Base-by-base conservation (phyloP, 2,113 vertebrate species). In the Orthonyx spaldingii region DNA sequence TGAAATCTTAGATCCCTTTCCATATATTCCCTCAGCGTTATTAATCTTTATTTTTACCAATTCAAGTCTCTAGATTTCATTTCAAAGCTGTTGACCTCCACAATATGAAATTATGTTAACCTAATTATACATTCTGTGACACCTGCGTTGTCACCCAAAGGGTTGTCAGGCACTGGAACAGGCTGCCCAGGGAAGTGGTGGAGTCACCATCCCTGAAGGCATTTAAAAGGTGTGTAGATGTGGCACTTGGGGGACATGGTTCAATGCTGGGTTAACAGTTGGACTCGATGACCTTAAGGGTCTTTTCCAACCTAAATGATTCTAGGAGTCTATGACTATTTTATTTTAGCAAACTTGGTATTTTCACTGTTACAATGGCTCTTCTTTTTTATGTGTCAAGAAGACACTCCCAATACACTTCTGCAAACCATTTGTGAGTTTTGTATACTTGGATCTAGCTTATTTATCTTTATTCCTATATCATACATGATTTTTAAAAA, bases 261-360 rank as follows among this genome's bases (percentile, higher is more conserved):
- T 76, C 14, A 80, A 24, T 9, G 19, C 5, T 33, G 32, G 26
- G 2, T 64, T 90, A 82, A 37, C 2, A 4, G 35, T 2, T 80
- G 80, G 30, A 65, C 41, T 47, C 0, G 0, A 30, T 16, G 33
- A 32, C n/a, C 33, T n/a, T 14, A 71, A 33, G 3, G 3, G 16
- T 22, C 17, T 56, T 77, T 64, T 68, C 44, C 8, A 21, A 60
- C 13, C 13, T 39, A 52, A 83, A 42, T 5, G 7, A 70, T 59
- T 88, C 64, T 10, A 8, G 32, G 30, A 49, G 4, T 65, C 59
- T 55, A 2, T 26, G 27, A 46, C 15, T 55, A n/a, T n/a, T 85
- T 72, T 16, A 30, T 49, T 92, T 46, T 21, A 87, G 64, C 27
- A 71, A n/a, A 44, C 16, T 69, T 47, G 4, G 0, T n/a, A 69